Conservation (phyloP, 2,797 vertebrate genomes). For the Tinamus major region DNA sequence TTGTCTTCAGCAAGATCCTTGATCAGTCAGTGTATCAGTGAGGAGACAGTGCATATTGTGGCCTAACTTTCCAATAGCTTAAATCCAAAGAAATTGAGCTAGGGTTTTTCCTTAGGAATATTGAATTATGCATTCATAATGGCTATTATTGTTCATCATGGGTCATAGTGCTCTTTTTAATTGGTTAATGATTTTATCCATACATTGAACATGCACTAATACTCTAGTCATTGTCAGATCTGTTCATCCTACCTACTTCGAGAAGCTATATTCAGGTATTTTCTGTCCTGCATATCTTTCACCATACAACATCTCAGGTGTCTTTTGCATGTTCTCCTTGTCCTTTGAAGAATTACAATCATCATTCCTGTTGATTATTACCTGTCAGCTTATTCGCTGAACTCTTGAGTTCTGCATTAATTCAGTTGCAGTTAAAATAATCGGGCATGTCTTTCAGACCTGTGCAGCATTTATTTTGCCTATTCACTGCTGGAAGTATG, state of each 20-base stretch:
- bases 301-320: neutral
- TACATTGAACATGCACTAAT: neutral
- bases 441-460: neutral
- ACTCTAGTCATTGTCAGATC: neutral
- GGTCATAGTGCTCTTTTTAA: neutral
- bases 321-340: neutral
- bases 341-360: constrained; percentile 23
- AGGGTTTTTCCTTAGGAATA: neutral
- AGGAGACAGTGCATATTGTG: neutral
- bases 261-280: neutral
- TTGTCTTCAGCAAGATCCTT: neutral
- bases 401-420: neutral
- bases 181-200: neutral
- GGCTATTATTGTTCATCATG: neutral
- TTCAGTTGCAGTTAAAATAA: neutral
- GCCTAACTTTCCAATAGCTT: neutral
- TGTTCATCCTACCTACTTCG: neutral
- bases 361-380: neutral
- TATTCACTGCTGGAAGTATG: neutral
- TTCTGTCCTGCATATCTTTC: neutral
- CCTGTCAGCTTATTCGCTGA: neutral
- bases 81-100: neutral
- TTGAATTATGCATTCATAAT: neutral
- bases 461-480: neutral
- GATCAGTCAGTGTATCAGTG: neutral